Evolutionary conservation across 2,888 invertebrate species (phyloP).

Genomic region (Nephrotoma guestfalica): DNA sequence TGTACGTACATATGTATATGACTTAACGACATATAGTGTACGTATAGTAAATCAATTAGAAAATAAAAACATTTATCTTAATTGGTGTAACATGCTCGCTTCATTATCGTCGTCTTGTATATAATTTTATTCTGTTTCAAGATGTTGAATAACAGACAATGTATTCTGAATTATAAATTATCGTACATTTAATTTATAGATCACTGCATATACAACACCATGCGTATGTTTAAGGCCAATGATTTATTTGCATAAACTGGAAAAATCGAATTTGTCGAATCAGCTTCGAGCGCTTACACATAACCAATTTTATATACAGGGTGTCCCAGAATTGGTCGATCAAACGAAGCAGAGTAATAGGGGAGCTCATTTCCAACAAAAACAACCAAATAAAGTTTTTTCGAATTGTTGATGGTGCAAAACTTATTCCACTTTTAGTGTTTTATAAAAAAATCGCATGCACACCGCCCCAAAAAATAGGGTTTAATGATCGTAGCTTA

Average conservation of each 20-base stretch:
- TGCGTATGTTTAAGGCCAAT: not conserved
- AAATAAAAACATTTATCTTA: not conserved
- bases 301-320: no score
- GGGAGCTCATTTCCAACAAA: no score
- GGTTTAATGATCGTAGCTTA: no score
- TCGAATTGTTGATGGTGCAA: no score
- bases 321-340: no score
- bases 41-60: not conserved
- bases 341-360: no score
- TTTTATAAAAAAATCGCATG: no score
- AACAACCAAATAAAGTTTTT: no score
- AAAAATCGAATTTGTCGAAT: not conserved
- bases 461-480: no score
- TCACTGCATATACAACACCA: not conserved
- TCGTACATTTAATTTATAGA: not conserved
- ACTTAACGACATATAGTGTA: not conserved
- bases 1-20: not conserved
- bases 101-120: not conserved
- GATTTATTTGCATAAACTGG: not conserved
- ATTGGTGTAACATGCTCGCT: not conserved
- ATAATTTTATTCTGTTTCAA: not conserved
- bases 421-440: no score
- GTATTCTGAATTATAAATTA: not conserved
- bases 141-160: not conserved
- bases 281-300: not conserved